Evolutionary conservation across 2,888 invertebrate species (phyloP).

Genomic region (Leucophenga montana): DNA sequence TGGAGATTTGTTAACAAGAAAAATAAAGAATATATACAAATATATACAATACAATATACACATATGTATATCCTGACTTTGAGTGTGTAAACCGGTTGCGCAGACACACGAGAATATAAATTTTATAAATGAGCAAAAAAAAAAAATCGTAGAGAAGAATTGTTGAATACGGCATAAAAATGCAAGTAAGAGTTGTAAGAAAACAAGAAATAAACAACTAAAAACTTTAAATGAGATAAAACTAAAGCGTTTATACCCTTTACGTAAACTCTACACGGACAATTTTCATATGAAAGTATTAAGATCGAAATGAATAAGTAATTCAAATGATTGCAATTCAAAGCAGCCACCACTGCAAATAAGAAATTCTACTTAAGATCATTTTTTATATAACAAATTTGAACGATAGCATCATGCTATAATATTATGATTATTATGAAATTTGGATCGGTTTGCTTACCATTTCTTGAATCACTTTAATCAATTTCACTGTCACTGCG

Average conservation of each 20-base stretch:
- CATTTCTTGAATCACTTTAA: too few species aligned
- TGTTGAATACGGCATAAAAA: slow-evolving; percentile 28
- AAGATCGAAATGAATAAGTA: too few species aligned
- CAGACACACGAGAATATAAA: slow-evolving; percentile 37
- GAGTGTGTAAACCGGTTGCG: slow-evolving; percentile 13
- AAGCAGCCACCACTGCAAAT: too few species aligned
- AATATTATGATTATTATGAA: too few species aligned
- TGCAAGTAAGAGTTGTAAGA: slow-evolving; percentile 25
- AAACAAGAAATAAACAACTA: slow-evolving; percentile 3
- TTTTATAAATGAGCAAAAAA: slow-evolving; percentile 17
- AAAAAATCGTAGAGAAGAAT: slow-evolving; percentile 15
- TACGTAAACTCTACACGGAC: background rate
- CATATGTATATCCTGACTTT: slow-evolving; percentile 19
- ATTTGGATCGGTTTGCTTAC: too few species aligned
- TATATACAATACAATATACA: background rate
- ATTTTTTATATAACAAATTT: too few species aligned
- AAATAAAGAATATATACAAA: slow-evolving; percentile 21
- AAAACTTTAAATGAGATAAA: slow-evolving; percentile 2
- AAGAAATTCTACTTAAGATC: too few species aligned
- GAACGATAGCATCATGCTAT: too few species aligned
- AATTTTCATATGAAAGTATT: too few species aligned
- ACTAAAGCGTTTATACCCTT: background rate
- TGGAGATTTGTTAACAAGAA: slow-evolving; percentile 67
- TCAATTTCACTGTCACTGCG: too few species aligned
- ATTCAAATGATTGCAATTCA: too few species aligned